Conservation (phyloP, 2,888 invertebrate species). For the Caenorhabditis sp. region DNA sequence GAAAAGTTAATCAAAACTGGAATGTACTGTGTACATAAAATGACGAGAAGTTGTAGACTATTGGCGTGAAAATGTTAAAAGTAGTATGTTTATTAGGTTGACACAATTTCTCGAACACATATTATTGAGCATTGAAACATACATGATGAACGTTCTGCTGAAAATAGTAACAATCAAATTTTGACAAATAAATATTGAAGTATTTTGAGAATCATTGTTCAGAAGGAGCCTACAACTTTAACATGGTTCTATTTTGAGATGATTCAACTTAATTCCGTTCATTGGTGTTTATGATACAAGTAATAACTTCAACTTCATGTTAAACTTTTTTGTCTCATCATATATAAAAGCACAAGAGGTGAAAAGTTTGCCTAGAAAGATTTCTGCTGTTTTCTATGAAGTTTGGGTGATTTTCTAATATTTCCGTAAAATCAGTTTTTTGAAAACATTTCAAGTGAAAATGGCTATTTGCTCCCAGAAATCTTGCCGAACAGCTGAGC, state of each 20-base stretch:
- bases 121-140: not conserved
- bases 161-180: not conserved
- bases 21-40: constrained; percentile 44
- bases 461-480: too few species aligned
- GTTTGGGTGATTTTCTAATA: too few species aligned
- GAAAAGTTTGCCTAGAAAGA: too few species aligned
- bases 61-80: not conserved
- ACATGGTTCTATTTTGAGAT: not conserved
- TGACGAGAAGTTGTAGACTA: not conserved
- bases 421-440: too few species aligned
- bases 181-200: not conserved
- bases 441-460: too few species aligned
- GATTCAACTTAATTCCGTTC: not conserved
- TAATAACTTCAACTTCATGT: too few species aligned
- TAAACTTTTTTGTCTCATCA: too few species aligned
- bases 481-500: too few species aligned
- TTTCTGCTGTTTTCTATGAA: too few species aligned
- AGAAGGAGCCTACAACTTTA: not conserved
- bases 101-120: not conserved
- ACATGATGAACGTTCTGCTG: not conserved
- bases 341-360: too few species aligned
- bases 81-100: not conserved
- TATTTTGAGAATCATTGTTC: not conserved
- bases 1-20: constrained; percentile 44
- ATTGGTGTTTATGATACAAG: too few species aligned